phyloP scores from a whole-genome alignment of 2,797 vertebrate genomes.

The Buceros bicornis region DNA sequence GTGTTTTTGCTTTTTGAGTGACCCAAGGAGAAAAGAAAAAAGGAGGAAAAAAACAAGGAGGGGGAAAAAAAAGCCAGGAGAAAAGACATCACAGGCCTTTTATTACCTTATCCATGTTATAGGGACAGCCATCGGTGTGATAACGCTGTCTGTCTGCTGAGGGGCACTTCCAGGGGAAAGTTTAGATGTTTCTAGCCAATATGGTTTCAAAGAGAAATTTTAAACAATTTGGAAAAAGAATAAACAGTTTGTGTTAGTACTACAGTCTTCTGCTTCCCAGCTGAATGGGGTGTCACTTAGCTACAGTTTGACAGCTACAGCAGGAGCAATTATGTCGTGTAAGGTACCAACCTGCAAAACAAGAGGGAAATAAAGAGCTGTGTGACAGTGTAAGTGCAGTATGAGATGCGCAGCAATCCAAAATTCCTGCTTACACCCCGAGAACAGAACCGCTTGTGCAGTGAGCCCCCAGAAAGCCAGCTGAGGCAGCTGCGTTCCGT shows the following conservation, averaged over 20 bases:
- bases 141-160: background rate
- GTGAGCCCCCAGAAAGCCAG: background rate
- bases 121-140: background rate
- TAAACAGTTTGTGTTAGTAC: background rate
- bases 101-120: background rate
- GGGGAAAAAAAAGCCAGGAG: background rate
- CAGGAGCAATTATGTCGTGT: constrained; percentile 53
- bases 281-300: background rate
- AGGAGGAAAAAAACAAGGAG: background rate
- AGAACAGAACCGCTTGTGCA: background rate
- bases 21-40: background rate
- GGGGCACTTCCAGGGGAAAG: background rate
- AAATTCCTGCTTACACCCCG: background rate
- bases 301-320: constrained; percentile 25
- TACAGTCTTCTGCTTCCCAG: background rate
- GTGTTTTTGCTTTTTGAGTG: background rate
- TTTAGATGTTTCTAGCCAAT: background rate
- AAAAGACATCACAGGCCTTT: accelerated
- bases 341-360: constrained; percentile 74
- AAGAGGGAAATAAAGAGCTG: background rate
- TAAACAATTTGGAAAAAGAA: background rate
- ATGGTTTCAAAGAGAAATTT: background rate
- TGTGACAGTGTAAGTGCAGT: background rate
- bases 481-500: background rate
- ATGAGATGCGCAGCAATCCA: background rate